phyloP scores from a whole-genome alignment of 2,888 invertebrate species.

The Eupsilia transversa region DNA sequence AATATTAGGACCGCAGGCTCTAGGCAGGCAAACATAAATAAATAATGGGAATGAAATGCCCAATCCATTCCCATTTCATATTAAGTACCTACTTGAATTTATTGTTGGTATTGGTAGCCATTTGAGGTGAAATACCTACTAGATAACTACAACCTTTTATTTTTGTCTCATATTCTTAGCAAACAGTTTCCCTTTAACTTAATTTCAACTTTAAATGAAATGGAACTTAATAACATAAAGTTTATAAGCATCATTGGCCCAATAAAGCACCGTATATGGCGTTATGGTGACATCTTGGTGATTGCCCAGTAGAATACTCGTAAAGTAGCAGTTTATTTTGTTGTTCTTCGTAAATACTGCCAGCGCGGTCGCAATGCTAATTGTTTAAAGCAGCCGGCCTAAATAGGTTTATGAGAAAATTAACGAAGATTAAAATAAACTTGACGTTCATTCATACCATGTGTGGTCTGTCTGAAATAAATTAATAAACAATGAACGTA shows the following conservation, averaged over 20 bases:
- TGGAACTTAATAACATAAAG: constrained; percentile 31
- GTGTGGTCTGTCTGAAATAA: constrained; percentile 22
- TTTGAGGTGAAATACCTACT: neutral
- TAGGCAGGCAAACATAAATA: neutral
- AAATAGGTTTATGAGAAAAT: constrained; percentile 41
- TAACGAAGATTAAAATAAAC: constrained; percentile 39
- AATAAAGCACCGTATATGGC: constrained; percentile 50
- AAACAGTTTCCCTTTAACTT: constrained; percentile 8
- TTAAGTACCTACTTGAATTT: neutral
- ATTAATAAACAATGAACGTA: neutral
- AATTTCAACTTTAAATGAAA: constrained; percentile 22
- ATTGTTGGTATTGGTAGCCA: neutral
- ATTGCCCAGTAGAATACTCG: constrained; percentile 43
- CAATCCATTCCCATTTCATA: neutral
- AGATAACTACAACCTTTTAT: neutral
- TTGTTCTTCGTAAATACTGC: constrained; percentile 32
- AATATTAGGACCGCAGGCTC: neutral
- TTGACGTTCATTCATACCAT: constrained; percentile 18
- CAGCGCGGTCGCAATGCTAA: constrained; percentile 18
- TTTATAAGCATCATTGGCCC: neutral
- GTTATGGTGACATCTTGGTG: constrained; percentile 58
- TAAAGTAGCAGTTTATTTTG: constrained; percentile 49
- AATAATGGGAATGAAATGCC: neutral
- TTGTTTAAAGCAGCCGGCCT: constrained; percentile 31
- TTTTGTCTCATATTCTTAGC: constrained; percentile 6